These are phyloP conservation scores for Clarias pachynema DNA, from an alignment of 2,797 vertebrate genomes.

Conservation along the genomic window DNA sequence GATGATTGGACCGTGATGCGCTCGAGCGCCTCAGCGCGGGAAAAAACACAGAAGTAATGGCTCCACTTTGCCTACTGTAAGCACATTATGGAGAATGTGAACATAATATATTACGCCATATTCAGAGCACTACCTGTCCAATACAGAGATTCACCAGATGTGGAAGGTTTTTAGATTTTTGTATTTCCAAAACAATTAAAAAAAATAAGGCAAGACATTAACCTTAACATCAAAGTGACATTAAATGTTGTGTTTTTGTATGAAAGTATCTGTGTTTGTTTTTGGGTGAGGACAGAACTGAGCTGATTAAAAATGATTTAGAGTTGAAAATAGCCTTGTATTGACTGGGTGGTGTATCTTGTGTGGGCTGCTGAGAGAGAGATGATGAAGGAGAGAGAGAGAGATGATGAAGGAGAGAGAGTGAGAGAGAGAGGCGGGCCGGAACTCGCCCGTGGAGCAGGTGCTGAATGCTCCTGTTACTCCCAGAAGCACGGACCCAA, in stretches of 20 bases:
- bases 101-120: neutral
- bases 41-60: neutral
- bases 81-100: neutral
- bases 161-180: neutral
- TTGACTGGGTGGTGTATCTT: neutral
- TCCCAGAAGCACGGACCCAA: slow-evolving; percentile 67
- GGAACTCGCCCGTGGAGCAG: slow-evolving; percentile 45
- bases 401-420: neutral
- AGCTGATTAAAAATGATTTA: neutral
- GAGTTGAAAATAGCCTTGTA: neutral
- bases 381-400: neutral
- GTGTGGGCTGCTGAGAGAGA: neutral
- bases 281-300: neutral
- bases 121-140: neutral
- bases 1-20: slow-evolving; percentile 58
- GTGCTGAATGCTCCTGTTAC: slow-evolving; percentile 37
- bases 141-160: neutral
- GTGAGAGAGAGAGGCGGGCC: slow-evolving; percentile 17
- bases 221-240: neutral
- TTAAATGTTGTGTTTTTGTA: neutral
- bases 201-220: neutral
- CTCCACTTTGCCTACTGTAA: neutral
- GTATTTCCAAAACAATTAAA: neutral
- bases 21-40: slow-evolving; percentile 46
- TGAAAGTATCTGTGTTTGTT: neutral